phyloP scores from a whole-genome alignment of 2,797 vertebrate genomes.

The Rhabdomys pumilio region DNA sequence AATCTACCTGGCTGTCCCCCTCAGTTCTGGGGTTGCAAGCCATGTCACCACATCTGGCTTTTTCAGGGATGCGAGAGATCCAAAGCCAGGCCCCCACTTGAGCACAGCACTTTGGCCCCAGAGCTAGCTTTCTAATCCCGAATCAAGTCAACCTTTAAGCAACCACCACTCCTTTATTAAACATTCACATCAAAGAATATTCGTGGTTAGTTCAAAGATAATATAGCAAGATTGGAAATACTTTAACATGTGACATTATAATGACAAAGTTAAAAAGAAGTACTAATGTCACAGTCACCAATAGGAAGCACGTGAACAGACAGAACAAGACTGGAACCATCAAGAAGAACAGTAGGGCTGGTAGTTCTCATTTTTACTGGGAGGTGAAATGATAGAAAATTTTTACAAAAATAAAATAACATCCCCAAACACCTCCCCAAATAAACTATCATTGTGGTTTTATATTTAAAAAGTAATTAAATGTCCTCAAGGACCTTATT shows the following conservation, averaged over 20 bases:
- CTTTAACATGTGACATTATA: conserved; percentile 20
- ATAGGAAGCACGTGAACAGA: not conserved
- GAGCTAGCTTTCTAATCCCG: not conserved
- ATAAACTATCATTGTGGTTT: not conserved
- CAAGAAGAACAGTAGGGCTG: not conserved
- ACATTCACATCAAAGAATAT: not conserved
- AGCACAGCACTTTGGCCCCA: no score
- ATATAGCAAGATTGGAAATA: not conserved
- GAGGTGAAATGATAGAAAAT: conserved; percentile 1
- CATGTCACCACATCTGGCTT: not conserved
- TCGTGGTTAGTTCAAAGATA: conserved; percentile 15
- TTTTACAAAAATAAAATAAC: not conserved
- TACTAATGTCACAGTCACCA: not conserved
- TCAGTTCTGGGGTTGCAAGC: not conserved
- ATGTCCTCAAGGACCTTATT: not conserved
- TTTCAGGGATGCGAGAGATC: not conserved
- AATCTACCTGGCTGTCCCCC: no score
- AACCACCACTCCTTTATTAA: not conserved
- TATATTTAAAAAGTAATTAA: conserved; percentile 34
- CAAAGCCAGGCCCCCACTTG: not conserved
- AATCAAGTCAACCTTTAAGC: not conserved
- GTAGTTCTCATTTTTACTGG: not conserved
- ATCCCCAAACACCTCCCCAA: not conserved
- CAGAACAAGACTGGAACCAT: not conserved
- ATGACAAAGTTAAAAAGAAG: conserved; percentile 47